Evolutionary conservation across 1,140 invertebrate genomes (phyloP).

Genomic region (Aethina tumida): DNA sequence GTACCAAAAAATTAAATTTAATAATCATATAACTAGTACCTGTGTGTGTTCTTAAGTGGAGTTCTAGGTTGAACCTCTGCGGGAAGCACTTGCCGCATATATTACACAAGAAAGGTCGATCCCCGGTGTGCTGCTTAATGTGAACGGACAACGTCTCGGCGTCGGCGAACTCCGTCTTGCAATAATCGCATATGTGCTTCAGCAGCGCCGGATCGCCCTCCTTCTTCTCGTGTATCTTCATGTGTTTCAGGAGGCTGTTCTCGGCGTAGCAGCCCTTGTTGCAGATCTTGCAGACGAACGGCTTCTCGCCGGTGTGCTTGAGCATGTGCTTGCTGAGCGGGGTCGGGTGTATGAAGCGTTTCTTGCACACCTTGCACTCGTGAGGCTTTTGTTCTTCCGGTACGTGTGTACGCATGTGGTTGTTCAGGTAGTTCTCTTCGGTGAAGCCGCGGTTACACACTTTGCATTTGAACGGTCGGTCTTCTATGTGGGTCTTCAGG

Average conservation of each 20-base stretch:
- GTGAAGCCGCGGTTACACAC: constrained; percentile 57
- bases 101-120: constrained; percentile 41
- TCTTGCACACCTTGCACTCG: constrained; percentile 50
- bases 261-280: constrained; percentile 39
- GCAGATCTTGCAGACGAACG: constrained; percentile 55
- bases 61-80: constrained; percentile 51
- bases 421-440: constrained; percentile 43
- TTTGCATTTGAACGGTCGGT: constrained; percentile 95
- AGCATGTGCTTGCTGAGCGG: constrained; percentile 53
- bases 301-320: constrained; percentile 50
- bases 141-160: constrained; percentile 40
- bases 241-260: constrained; percentile 39
- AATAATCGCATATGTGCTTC: constrained; percentile 37
- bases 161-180: constrained; percentile 35
- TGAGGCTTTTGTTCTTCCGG: constrained; percentile 50
- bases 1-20: too few relatives aligned
- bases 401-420: constrained; percentile 52
- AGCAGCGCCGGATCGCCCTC: constrained; percentile 33
- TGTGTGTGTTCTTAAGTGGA: constrained; percentile 60
- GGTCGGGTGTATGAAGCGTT: constrained; percentile 49
- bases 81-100: constrained; percentile 47
- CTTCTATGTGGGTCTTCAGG: constrained; percentile 96
- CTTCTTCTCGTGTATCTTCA: constrained; percentile 37
- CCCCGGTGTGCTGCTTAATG: constrained; percentile 41
- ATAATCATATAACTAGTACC: constrained; percentile 37